phyloP scores from a whole-genome alignment of 1,140 invertebrate genomes.

The Lepidurus apus region DNA sequence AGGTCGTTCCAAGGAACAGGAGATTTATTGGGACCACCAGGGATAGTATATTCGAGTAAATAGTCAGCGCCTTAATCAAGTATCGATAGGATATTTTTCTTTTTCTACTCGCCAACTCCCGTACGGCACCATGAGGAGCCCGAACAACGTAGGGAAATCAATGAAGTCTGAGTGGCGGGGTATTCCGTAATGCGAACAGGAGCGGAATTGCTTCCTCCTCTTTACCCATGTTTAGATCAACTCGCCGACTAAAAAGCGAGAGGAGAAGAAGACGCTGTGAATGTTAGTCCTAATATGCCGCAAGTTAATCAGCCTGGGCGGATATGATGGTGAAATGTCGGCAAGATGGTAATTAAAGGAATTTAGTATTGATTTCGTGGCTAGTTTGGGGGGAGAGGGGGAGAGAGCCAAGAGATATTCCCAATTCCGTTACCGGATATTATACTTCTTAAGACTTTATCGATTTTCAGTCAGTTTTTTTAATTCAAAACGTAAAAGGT shows the following conservation, averaged over 20 bases:
- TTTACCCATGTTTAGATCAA: background rate
- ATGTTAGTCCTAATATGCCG: background rate
- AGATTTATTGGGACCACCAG: background rate
- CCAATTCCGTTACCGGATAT: too few species aligned
- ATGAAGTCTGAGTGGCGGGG: background rate
- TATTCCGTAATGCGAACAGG: background rate
- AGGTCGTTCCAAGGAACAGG: background rate
- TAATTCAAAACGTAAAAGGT: too few species aligned
- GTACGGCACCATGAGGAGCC: background rate
- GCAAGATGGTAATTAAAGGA: too few species aligned
- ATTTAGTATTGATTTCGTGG: too few species aligned
- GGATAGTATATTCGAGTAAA: constrained; percentile 6
- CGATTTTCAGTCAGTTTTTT: too few species aligned
- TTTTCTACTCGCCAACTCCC: background rate
- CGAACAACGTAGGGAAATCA: constrained; percentile 1
- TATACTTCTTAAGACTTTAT: too few species aligned
- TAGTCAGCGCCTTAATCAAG: background rate
- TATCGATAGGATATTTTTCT: background rate
- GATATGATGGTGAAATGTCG: background rate
- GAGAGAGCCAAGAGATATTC: too few species aligned
- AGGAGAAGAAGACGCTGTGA: background rate
- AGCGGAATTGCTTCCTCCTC: background rate
- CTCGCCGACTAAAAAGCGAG: background rate
- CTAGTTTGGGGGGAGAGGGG: too few species aligned
- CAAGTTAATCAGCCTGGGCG: background rate